phyloP scores from a whole-genome alignment of 2,113 vertebrate species.

The Oncorhynchus nerka region DNA sequence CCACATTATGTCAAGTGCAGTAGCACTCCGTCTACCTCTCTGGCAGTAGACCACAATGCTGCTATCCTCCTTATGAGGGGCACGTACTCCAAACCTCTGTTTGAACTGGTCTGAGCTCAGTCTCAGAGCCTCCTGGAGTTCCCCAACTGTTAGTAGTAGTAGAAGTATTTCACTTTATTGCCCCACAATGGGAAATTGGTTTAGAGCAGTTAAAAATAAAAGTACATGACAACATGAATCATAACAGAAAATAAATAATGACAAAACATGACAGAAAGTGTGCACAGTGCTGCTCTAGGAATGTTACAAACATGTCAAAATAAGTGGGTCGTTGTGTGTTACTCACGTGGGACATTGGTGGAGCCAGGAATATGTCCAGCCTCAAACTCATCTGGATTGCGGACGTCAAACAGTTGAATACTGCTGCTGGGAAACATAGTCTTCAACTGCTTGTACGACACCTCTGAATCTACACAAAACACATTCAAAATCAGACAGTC shows the following conservation, averaged over 20 bases:
- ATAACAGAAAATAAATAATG: background rate
- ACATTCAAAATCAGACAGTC: slow-evolving; percentile 1
- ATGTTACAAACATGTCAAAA: background rate
- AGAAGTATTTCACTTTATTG: too few species aligned
- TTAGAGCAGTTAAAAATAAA: too few species aligned
- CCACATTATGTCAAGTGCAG: slow-evolving; percentile 50
- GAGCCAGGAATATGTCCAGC: slow-evolving; percentile 41
- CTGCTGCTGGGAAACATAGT: slow-evolving; percentile 16
- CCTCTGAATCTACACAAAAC: slow-evolving; percentile 7
- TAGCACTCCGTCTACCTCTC: slow-evolving; percentile 56
- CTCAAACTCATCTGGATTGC: slow-evolving; percentile 40
- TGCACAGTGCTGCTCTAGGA: too few species aligned
- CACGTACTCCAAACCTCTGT: slow-evolving; percentile 34
- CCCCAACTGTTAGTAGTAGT: slow-evolving; percentile 39
- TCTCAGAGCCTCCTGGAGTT: slow-evolving; percentile 57
- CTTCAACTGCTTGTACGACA: slow-evolving; percentile 47
- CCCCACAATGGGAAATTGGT: too few species aligned
- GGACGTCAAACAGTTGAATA: slow-evolving; percentile 43
- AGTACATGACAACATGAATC: background rate
- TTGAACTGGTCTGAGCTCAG: slow-evolving; percentile 63
- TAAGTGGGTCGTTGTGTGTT: background rate
- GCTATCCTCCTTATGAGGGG: slow-evolving; percentile 50
- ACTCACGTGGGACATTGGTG: slow-evolving; percentile 46
- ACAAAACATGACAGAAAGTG: background rate
- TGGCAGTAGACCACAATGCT: slow-evolving; percentile 69